Evolutionary conservation across 2,797 vertebrate genomes (phyloP).

Genomic region (Picus viridis): DNA sequence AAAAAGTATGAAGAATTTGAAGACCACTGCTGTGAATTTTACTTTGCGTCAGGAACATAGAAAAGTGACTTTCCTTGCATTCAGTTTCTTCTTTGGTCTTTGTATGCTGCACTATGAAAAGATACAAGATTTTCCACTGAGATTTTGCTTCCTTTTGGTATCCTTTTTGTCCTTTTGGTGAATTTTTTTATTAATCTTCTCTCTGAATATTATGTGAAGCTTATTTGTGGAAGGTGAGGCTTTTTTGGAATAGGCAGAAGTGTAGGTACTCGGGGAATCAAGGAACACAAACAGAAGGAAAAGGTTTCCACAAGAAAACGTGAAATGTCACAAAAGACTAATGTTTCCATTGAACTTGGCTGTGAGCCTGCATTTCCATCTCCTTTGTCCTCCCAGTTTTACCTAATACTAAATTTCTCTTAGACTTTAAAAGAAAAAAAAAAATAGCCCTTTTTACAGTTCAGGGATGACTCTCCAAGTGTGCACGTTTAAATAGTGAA

Average conservation of each 20-base stretch:
- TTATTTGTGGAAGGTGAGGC: background rate
- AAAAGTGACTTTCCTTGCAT: background rate
- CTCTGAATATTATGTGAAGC: background rate
- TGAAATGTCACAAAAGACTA: background rate
- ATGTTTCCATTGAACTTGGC: background rate
- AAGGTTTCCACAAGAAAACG: background rate
- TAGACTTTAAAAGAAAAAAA: background rate
- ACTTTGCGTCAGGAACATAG: background rate
- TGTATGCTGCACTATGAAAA: background rate
- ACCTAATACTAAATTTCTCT: background rate
- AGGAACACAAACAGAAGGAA: background rate
- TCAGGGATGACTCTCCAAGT: background rate
- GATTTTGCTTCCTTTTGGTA: background rate
- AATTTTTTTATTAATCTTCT: conserved; percentile 14
- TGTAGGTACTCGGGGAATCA: background rate
- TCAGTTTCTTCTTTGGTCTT: background rate
- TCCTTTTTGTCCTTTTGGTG: background rate
- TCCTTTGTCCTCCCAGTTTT: background rate
- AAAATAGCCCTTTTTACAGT: background rate
- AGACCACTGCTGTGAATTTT: background rate
- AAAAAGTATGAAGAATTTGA: background rate
- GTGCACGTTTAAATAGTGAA: background rate
- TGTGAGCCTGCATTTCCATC: background rate
- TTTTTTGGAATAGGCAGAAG: background rate
- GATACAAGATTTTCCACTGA: background rate